Evolutionary conservation across 2,113 vertebrate species (phyloP).

Genomic region (Lepus europaeus): DNA sequence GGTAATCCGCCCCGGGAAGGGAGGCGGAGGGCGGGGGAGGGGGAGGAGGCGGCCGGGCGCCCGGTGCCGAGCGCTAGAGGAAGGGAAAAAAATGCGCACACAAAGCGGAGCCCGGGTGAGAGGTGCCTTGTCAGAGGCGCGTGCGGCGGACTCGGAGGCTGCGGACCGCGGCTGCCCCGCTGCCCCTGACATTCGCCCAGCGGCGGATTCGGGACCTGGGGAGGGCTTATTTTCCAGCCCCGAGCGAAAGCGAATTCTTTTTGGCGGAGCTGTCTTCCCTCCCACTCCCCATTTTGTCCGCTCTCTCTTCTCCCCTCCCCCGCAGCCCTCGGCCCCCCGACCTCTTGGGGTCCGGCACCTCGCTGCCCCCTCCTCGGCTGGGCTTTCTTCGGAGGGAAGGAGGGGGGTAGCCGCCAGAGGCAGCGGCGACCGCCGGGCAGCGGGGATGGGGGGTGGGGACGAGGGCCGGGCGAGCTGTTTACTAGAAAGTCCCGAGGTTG

Average conservation of each 20-base stretch:
- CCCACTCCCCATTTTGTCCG: conserved; percentile 58
- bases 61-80: conserved; percentile 75
- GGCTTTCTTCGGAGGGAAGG: conserved; percentile 36
- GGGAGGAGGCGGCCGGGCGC: conserved; percentile 85
- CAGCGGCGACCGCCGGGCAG: conserved; percentile 23
- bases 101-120: conserved; percentile 93
- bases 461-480: conserved; percentile 74
- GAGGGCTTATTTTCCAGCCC: conserved; percentile 44
- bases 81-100: conserved; percentile 79
- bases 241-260: conserved; percentile 58
- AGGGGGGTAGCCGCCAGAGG: conserved; percentile 37
- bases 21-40: conserved; percentile 84
- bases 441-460: conserved; percentile 67
- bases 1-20: conserved; percentile 88
- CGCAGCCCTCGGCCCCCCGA: conserved; percentile 34
- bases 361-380: conserved; percentile 42
- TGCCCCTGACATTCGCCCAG: conserved; percentile 73
- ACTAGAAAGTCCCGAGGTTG: conserved; percentile 82
- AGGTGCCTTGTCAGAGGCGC: conserved; percentile 93
- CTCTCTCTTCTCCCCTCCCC: background rate
- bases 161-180: conserved; percentile 84
- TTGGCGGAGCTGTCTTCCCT: conserved; percentile 60
- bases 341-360: conserved; percentile 72
- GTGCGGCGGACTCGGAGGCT: conserved; percentile 86
- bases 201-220: conserved; percentile 25